Evolutionary conservation across 2,113 vertebrate species (phyloP).

Genomic region (Gymnobelideus leadbeateri): DNA sequence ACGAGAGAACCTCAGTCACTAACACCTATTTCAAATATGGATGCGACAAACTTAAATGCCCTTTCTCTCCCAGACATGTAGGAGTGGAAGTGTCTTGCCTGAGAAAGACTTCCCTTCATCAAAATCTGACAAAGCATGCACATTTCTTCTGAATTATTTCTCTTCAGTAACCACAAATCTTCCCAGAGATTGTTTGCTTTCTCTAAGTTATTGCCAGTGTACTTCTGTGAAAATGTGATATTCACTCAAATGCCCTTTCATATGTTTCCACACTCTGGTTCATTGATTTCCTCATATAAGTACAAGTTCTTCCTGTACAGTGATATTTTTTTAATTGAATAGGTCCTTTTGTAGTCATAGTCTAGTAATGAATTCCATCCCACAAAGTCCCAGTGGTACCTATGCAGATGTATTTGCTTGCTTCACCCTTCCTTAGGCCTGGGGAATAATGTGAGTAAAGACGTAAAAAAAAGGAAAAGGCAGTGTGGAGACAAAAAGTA

Average conservation of each 20-base stretch:
- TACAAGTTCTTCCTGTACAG: not conserved
- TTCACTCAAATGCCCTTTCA: not conserved
- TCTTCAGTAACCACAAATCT: not conserved
- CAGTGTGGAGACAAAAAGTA: not conserved
- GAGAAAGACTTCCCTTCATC: not conserved
- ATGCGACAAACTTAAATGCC: not conserved
- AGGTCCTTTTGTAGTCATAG: not conserved
- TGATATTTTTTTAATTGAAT: not conserved
- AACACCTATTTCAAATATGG: not conserved
- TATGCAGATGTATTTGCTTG: not conserved
- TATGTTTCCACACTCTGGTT: not conserved
- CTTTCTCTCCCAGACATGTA: not conserved
- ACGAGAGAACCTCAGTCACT: not conserved
- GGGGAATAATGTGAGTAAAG: not conserved
- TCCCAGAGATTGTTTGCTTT: not conserved
- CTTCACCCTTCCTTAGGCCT: not conserved
- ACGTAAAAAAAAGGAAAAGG: not conserved
- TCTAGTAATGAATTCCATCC: not conserved
- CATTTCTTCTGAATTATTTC: not conserved
- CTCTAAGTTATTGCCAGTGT: not conserved
- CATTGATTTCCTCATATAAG: not conserved
- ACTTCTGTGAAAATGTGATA: not conserved
- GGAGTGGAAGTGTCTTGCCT: not conserved
- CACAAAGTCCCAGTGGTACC: not conserved
- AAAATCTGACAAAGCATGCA: not conserved